Evolutionary conservation across 2,888 invertebrate species (phyloP), one percentile per base, ranked within the genome.

Genomic region (Physocephala rufipes): DNA sequence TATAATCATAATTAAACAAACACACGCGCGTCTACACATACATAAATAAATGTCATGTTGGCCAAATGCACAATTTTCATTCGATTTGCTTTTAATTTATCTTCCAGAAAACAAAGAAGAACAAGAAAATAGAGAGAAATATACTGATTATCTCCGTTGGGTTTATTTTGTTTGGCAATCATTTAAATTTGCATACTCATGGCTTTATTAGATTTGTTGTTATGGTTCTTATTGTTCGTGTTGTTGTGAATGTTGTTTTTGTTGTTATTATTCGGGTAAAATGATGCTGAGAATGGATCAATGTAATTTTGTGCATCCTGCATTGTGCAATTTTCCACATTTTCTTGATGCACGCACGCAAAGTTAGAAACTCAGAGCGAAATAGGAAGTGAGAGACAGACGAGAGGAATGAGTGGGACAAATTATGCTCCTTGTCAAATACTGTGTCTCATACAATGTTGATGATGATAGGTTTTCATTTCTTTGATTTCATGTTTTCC

Each of bases 131-230:
- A 9, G n/a, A n/a, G n/a, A n/a, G n/a, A n/a, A n/a, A n/a, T n/a
- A n/a, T n/a, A 16, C 9, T 36, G 36, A 7, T 2, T 43, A 28
- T 55, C 28, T 58, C 24, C 24, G 16, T 36, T 36, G 36, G 9
- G 36, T 58, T 71, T 68, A 62, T 71, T 74, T 75, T 74, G 51
- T 67, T 65, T 67, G 67, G 70, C 67, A 71, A 71, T 74, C 73
- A 72, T 75, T 78, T 78, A 76, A 79, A 77, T 76, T 76, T 76
- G 75, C 74, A 76, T 74, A 76, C 24, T 21, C 21, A 55, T 55
- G 24, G 13, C 3, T 55, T 21, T n/a, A n/a, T n/a, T n/a, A n/a
- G n/a, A n/a, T n/a, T n/a, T n/a, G n/a, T 36, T 36, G 36, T 36
- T 36, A 36, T 36, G 4, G 36, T 36, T 36, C 5, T 36, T 36